These are phyloP conservation scores for Cantharis flavilabris DNA, from an alignment of 2,888 invertebrate species.

Conservation along the genomic window DNA sequence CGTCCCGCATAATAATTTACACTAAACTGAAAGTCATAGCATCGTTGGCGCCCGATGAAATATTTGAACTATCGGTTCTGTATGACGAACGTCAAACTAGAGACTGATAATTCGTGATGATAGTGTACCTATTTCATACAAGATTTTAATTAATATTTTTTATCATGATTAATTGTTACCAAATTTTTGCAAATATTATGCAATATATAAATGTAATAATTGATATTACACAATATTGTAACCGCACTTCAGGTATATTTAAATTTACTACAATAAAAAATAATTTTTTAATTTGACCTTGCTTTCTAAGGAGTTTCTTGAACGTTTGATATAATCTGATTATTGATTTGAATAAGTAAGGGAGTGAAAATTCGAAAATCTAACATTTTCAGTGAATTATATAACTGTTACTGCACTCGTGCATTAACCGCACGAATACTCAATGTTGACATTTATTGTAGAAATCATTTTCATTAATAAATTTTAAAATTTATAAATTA, in stretches of 20 bases:
- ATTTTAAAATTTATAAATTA: too few species aligned
- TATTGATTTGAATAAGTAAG: too few species aligned
- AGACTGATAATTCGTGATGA: not conserved
- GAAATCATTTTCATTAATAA: constrained; percentile 41
- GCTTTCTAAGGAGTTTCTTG: not conserved
- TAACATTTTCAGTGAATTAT: too few species aligned
- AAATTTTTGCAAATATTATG: not conserved
- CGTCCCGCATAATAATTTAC: not conserved
- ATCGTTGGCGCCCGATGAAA: not conserved
- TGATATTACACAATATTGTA: not conserved
- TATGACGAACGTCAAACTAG: not conserved
- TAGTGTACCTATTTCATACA: not conserved
- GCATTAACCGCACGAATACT: too few species aligned
- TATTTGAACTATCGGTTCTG: not conserved
- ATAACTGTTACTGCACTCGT: too few species aligned
- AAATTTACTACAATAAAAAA: not conserved
- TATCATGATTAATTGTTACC: too few species aligned
- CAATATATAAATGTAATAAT: not conserved
- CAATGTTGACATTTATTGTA: too few species aligned
- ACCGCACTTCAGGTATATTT: not conserved
- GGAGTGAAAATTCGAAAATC: too few species aligned
- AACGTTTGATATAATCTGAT: not conserved
- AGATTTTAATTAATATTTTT: not conserved
- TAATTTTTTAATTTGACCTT: not conserved
- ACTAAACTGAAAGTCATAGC: not conserved